Conservation (phyloP, 2,888 invertebrate species). For the Drosophila subsilvestris region DNA sequence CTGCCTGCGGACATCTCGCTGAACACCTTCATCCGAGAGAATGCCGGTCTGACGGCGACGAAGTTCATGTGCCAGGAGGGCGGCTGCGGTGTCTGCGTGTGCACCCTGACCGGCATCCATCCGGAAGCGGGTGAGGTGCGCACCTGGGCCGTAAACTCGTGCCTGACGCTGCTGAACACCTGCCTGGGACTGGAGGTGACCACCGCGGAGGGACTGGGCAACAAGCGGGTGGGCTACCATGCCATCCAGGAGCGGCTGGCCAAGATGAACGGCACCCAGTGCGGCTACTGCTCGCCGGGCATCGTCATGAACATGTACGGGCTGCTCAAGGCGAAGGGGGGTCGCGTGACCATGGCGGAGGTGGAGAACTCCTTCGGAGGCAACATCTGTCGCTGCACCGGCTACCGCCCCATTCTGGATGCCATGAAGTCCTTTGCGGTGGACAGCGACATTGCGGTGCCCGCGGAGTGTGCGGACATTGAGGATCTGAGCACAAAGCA, state of each 20-base stretch:
- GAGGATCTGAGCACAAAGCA: constrained; percentile 83
- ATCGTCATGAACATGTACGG: constrained; percentile 91
- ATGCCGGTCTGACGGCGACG: constrained; percentile 86
- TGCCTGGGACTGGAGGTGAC: constrained; percentile 89
- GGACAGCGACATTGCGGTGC: constrained; percentile 85
- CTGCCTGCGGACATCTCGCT: constrained; percentile 85
- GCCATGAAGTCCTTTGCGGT: constrained; percentile 90
- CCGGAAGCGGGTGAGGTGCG: constrained; percentile 84
- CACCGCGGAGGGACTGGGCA: constrained; percentile 90
- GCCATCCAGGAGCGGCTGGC: constrained; percentile 88
- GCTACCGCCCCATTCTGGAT: constrained; percentile 91
- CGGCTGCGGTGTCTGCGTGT: constrained; percentile 88
- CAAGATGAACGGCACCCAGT: constrained; percentile 89
- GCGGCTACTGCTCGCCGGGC: constrained; percentile 91
- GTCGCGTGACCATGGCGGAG: constrained; percentile 86
- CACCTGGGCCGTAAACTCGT: constrained; percentile 88
- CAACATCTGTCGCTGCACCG: constrained; percentile 92
- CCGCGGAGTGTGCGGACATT: constrained; percentile 84
- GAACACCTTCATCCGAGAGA: constrained; percentile 86
- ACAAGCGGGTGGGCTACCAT: constrained; percentile 87
- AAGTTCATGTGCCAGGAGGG: constrained; percentile 89
- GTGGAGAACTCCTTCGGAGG: constrained; percentile 91
- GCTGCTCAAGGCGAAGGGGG: constrained; percentile 84
- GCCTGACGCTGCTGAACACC: constrained; percentile 87
- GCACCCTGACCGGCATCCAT: constrained; percentile 82